Percentiles rank a stretch among this genome's conserved stretches.
These are phyloP conservation scores for Tenthredo distinguenda DNA, from an alignment of 2,888 invertebrate genomes.

Conservation along the genomic window DNA sequence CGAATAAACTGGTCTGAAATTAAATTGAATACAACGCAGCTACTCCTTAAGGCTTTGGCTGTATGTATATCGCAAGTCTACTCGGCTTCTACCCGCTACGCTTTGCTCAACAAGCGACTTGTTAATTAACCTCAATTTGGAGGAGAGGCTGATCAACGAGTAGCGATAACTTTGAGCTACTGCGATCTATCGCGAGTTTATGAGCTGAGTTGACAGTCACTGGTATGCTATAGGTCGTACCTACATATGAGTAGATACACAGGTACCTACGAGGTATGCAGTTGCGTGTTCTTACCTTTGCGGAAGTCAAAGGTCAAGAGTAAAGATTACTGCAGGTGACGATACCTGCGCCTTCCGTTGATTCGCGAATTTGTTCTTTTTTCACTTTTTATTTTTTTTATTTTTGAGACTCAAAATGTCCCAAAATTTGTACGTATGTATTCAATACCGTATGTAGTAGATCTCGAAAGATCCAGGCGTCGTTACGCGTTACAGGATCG, in stretches of 20 bases:
- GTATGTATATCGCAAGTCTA: neutral
- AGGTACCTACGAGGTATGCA: neutral
- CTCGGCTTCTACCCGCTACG: neutral
- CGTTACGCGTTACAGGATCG: neutral
- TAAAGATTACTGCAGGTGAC: neutral
- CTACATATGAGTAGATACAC: neutral
- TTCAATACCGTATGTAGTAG: neutral
- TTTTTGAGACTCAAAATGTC: neutral
- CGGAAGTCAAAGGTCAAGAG: neutral
- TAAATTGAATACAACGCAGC: neutral
- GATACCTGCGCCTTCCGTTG: neutral
- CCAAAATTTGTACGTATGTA: neutral
- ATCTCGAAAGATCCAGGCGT: neutral
- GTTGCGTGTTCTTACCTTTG: neutral
- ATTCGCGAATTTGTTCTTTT: neutral
- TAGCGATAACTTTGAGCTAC: constrained; percentile 39
- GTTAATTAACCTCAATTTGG: constrained; percentile 51
- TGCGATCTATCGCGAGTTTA: neutral
- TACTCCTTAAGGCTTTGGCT: neutral
- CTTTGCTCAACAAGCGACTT: constrained; percentile 35
- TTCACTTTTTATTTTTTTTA: neutral
- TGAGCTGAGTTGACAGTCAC: constrained; percentile 9
- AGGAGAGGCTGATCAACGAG: constrained; percentile 28
- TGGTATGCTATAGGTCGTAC: neutral
- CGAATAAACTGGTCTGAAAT: neutral